Base-by-base conservation (phyloP, 2,797 vertebrate genomes). In the Mionectes olivaceus region DNA sequence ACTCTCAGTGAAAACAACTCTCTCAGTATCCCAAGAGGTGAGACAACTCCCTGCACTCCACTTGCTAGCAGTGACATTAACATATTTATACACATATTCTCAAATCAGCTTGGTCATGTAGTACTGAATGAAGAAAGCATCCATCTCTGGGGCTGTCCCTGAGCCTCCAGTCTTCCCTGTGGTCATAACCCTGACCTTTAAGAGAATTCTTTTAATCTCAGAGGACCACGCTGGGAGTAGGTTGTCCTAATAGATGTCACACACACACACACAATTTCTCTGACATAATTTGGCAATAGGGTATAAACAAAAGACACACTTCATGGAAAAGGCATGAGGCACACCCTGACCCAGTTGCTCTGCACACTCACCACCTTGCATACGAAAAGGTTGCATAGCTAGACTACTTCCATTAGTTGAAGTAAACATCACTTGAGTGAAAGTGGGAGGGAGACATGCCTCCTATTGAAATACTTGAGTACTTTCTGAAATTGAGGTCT, bases 301-400 rank as follows among this genome's bases (percentile, higher is more conserved):
- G 41, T 52, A 53, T 59, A 87, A 90, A 82, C 52, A 87, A 94
- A 96, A 59, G 53, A 52, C 49, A 49, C 55, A 87, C 64, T 92
- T 93, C 52, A 94, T 60, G 53, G 77, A 74, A 94, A 95, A 95
- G 87, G 85, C 89, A 96, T 47, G 94, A 94, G 74, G 44, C 94
- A 93, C 95, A 43, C 92, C 93, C 91, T 87, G 89, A 67, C 44
- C 41, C 77, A 43, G 35, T 81, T 85, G 80, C 69, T 73, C 84
- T 43, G 59, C 77, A 49, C 13, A 21, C 80, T 92, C 1, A 0
- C 43, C 43, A 59, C 73, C 16, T 69, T 63, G 43, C 35, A 57
- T 21, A 49, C 3, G 5, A 78, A 82, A 82, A 59, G 67, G 25
- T 47, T 78, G 37, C 91, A 67, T 22, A 81, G 76, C 52, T 44